phyloP scores from a whole-genome alignment of 2,797 vertebrate species.

The Eidolon dupreanum region DNA sequence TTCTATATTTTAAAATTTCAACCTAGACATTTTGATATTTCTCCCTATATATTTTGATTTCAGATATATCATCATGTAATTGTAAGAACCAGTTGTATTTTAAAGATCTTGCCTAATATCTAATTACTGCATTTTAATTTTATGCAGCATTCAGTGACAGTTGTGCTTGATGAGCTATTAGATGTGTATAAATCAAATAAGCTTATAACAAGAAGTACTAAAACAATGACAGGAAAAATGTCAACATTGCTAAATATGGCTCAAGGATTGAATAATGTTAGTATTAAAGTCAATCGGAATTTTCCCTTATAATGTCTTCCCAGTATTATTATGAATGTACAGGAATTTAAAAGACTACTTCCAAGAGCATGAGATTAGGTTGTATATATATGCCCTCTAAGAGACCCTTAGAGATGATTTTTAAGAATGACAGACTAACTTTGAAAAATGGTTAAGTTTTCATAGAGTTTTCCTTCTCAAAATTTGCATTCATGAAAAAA shows the following conservation, averaged over 20 bases:
- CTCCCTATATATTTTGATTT: background rate
- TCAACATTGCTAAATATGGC: slow-evolving; percentile 50
- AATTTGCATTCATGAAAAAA: slow-evolving; percentile 7
- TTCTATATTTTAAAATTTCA: slow-evolving; percentile 32
- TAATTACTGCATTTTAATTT: slow-evolving; percentile 43
- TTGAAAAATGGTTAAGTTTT: background rate
- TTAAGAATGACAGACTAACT: background rate
- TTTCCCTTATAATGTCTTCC: background rate
- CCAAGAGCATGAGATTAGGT: background rate
- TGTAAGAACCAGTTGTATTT: slow-evolving; percentile 12
- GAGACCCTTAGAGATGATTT: background rate
- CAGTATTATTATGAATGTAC: background rate
- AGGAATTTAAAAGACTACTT: background rate
- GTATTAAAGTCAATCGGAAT: background rate
- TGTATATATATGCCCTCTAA: background rate
- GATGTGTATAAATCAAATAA: slow-evolving; percentile 54
- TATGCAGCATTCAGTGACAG: background rate
- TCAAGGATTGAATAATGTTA: background rate
- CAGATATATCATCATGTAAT: background rate
- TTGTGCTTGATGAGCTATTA: slow-evolving; percentile 61
- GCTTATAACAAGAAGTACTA: slow-evolving; percentile 38
- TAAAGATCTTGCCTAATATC: slow-evolving; percentile 18
- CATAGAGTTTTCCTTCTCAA: background rate
- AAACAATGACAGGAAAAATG: background rate
- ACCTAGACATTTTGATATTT: background rate